phyloP scores from a whole-genome alignment of 2,797 vertebrate species.

The Anabacerthia variegaticeps region DNA sequence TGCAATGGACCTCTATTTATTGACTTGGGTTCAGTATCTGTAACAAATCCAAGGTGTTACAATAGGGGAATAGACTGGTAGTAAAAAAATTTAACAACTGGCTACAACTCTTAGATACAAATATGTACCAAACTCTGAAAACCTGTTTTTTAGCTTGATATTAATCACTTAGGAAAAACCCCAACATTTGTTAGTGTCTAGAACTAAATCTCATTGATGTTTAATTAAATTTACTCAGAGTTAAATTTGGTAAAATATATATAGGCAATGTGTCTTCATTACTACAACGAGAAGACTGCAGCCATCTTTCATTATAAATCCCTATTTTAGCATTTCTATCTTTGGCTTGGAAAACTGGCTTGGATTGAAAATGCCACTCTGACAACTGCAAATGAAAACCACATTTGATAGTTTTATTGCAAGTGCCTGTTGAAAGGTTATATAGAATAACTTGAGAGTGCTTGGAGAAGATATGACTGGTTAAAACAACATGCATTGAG shows the following conservation, averaged over 20 bases:
- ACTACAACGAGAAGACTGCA: background rate
- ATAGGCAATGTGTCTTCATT: background rate
- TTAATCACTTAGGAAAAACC: background rate
- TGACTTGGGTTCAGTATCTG: background rate
- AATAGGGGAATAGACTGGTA: background rate
- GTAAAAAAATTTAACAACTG: background rate
- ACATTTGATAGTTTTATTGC: slow-evolving; percentile 1
- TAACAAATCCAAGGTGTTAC: background rate
- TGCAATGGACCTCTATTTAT: background rate
- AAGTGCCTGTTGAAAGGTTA: background rate
- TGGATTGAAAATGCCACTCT: slow-evolving; percentile 26
- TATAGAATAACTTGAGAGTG: background rate
- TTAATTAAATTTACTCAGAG: background rate
- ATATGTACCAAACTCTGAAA: background rate
- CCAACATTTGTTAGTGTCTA: background rate
- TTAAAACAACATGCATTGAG: background rate
- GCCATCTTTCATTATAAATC: slow-evolving; percentile 4
- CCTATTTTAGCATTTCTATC: background rate
- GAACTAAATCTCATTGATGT: background rate
- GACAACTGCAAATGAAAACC: slow-evolving; percentile 37
- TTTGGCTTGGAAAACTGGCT: slow-evolving; percentile 2
- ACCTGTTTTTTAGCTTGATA: background rate
- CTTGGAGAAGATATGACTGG: background rate
- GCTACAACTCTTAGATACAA: background rate
- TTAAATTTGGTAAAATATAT: background rate